These are phyloP conservation scores for Mustela lutreola DNA, from an alignment of 2,113 vertebrate species.

Conservation along the genomic window DNA sequence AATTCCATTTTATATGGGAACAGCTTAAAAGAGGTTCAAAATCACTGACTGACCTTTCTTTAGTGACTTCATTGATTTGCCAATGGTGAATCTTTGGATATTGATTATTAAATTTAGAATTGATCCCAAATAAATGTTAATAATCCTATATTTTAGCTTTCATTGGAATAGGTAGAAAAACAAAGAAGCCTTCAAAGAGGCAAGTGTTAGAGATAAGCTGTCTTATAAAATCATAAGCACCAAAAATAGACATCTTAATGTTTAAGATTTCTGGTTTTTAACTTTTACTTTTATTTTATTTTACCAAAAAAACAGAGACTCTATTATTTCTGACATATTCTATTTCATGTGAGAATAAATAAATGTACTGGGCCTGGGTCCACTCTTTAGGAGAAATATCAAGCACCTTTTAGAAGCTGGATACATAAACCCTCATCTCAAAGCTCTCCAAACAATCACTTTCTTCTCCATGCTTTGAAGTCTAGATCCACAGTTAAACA, in stretches of 20 bases:
- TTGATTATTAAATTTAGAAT: neutral
- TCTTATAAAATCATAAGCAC: neutral
- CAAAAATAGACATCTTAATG: neutral
- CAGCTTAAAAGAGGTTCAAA: neutral
- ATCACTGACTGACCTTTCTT: neutral
- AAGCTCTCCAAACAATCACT: neutral
- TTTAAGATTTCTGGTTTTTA: neutral
- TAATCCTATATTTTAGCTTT: neutral
- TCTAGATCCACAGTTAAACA: neutral
- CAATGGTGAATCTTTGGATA: neutral
- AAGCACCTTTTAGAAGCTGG: neutral
- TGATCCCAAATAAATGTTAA: neutral
- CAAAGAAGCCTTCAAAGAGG: neutral
- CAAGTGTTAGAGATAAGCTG: neutral
- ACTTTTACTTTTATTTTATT: neutral
- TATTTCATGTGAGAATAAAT: constrained; percentile 11
- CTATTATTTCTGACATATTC: neutral
- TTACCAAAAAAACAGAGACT: neutral
- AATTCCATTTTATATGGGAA: neutral
- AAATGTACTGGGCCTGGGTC: neutral
- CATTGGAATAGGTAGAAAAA: neutral
- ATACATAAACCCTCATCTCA: neutral
- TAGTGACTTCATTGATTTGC: neutral
- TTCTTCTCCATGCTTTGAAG: neutral
- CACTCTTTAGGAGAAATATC: neutral